Evolutionary conservation across 2,888 invertebrate species (phyloP).

Genomic region (Megastigmus dorsalis): DNA sequence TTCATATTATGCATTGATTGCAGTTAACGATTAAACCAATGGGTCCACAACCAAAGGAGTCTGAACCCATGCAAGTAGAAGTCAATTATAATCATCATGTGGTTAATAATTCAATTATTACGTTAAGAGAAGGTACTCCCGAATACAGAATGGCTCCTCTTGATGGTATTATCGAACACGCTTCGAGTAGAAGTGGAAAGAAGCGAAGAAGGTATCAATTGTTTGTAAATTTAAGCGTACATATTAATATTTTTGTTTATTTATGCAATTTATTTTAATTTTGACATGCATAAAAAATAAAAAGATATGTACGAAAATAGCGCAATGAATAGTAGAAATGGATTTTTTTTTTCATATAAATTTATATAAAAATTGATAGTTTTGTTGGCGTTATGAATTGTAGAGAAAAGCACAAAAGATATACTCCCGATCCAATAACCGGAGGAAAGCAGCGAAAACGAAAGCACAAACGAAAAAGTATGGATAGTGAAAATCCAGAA

Average conservation of each 20-base stretch:
- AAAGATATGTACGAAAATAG: too few species aligned
- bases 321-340: too few species aligned
- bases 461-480: slow-evolving; percentile 87
- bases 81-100: slow-evolving; percentile 62
- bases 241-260: too few species aligned
- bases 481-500: slow-evolving; percentile 78
- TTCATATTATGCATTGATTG: too few species aligned
- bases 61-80: slow-evolving; percentile 61
- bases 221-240: neutral
- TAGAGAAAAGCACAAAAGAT: slow-evolving; percentile 84
- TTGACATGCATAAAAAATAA: neutral
- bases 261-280: too few species aligned
- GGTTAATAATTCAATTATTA: slow-evolving; percentile 63
- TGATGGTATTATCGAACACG: slow-evolving; percentile 64
- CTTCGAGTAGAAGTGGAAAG: slow-evolving; percentile 70
- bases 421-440: slow-evolving; percentile 82
- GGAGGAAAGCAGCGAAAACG: slow-evolving; percentile 83
- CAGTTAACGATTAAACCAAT: slow-evolving; percentile 72
- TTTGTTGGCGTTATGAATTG: slow-evolving; percentile 1
- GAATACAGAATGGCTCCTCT: slow-evolving; percentile 72
- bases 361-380: slow-evolving; percentile 11
- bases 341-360: neutral
- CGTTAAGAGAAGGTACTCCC: slow-evolving; percentile 70
- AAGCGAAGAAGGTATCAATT: slow-evolving; percentile 68
- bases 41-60: slow-evolving; percentile 65